Evolutionary conservation across 1,140 invertebrate genomes (phyloP), one percentile per base, ranked within the genome.

Genomic region (Aplysia californica): DNA sequence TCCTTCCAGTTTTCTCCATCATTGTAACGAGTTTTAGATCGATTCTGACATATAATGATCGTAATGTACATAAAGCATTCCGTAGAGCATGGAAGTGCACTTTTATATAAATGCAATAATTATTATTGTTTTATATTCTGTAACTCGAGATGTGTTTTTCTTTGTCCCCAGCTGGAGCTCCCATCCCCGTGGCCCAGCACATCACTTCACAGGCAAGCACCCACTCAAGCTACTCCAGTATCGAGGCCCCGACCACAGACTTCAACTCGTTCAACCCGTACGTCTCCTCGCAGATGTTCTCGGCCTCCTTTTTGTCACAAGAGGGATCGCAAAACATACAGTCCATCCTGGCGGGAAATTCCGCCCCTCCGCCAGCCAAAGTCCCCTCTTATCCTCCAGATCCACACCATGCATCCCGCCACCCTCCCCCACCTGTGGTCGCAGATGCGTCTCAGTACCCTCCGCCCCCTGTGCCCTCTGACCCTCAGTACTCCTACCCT

Each of bases 271-370:
- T 81, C 61, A 87, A 88, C 74, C 87, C 87, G 5, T 88, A 87
- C 66, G 79, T 88, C 6, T 81, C 85, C 5, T 74, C 82, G 4
- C 75, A 79, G 39, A 87, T 87, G 84, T 87, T 84, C 59, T 75
- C 84, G 3, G 82, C 85, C 2, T 88, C 87, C 2, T 88, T 88
- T 79, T 83, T 88, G 86, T 85, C 84, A 0, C 82, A 84, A 64
- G 87, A 88, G 70, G 87, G 87, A 2, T 79, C 80, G 15, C 87
- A 88, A 78, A 81, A 79, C 36, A 84, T 88, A 31, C 84, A 87
- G 77, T 82, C 82, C 1, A 77, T 88, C 23, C 82, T 87, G 36
- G 77, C 77, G 41, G 82, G 82, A 38, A 78, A 64, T 50, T 23
- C 74, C 59, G 33, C 69, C 35, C 58, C 66, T 29, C 55, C 80